Conservation (phyloP, 2,888 invertebrate genomes). For the Melipona beecheii region DNA sequence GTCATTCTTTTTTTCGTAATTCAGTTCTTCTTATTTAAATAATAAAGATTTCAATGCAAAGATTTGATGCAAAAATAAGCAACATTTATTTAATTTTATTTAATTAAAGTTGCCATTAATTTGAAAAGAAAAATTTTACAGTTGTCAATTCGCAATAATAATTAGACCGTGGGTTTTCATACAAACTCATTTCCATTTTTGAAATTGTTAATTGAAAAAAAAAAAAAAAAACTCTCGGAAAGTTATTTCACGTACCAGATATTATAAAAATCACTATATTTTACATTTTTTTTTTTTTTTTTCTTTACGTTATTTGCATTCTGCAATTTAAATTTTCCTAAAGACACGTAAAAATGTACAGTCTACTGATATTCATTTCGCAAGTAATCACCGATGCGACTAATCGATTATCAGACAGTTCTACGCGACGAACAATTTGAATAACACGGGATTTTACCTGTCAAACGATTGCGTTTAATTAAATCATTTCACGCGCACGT, state of each 20-base stretch:
- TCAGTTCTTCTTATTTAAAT: neutral
- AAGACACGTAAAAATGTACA: too few relatives aligned
- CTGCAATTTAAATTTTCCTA: too few relatives aligned
- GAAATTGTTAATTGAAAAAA: too few relatives aligned
- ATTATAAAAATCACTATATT: too few relatives aligned
- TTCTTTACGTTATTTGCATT: too few relatives aligned
- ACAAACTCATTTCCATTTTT: too few relatives aligned
- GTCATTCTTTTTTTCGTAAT: neutral
- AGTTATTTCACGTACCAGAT: too few relatives aligned
- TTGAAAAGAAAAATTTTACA: neutral
- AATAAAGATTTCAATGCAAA: neutral
- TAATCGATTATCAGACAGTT: neutral
- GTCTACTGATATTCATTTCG: neutral
- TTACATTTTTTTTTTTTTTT: too few relatives aligned
- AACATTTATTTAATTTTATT: too few relatives aligned
- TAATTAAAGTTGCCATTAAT: neutral
- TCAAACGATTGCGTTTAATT: neutral
- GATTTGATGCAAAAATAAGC: too few relatives aligned
- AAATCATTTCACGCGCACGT: neutral
- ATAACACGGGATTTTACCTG: neutral
- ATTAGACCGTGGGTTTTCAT: too few relatives aligned
- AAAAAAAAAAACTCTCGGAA: too few relatives aligned
- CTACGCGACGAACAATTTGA: neutral
- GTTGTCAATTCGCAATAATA: neutral
- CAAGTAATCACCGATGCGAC: neutral